Evolutionary conservation across 2,113 vertebrate species (phyloP), one percentile per base, ranked within the genome.

Genomic region (Vombatus ursinus): DNA sequence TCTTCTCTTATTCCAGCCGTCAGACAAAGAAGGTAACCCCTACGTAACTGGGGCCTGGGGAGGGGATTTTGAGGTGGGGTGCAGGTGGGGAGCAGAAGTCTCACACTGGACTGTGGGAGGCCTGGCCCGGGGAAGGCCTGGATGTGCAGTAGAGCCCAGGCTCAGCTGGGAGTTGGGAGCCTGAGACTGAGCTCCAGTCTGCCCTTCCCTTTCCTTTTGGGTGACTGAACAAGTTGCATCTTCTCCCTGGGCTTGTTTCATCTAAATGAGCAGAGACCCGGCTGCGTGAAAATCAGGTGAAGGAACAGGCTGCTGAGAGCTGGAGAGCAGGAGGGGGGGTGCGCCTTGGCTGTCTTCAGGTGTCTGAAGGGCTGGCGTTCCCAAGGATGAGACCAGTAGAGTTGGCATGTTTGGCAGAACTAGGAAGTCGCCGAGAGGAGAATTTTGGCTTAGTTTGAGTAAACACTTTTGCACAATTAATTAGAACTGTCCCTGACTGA

Each of bases 1-100:
- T 3, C 51, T 97, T 61, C 97, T 98, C 47, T 68, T 37, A 22
- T 23, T 91, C 50, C 92, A 90, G 49, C 12, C 19, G 37, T 9
- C 31, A 0, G 0, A 37, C 7, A 52, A 9, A 28, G 92, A 93
- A 53, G 52, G 50, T 0, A 90, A 84, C 37, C 37, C 68, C 16
- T 84, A n/a, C 19, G n/a, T n/a, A n/a, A 19, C 1, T 77, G 89
- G 89, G 47, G 49, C 47, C 26, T 90, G 8, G 48, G 47, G 89
- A 90, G 89, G 44, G 10, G 31, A 31, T 61, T 31, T 48, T 44
- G 84, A 52, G 28, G 37, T 94, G 52, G 1, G n/a, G 84, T 37
- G 92, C 92, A 90, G 91, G 89, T 95, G 77, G 90, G 47, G 44
- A 14, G 7, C 14, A 5, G 50, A 6, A 8, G 84, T 28, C 22